A percentile compares a stretch with the other conserved stretches of the same genome.
Conservation (phyloP, 2,113 vertebrate species). For the Scartelaos histophorus region DNA sequence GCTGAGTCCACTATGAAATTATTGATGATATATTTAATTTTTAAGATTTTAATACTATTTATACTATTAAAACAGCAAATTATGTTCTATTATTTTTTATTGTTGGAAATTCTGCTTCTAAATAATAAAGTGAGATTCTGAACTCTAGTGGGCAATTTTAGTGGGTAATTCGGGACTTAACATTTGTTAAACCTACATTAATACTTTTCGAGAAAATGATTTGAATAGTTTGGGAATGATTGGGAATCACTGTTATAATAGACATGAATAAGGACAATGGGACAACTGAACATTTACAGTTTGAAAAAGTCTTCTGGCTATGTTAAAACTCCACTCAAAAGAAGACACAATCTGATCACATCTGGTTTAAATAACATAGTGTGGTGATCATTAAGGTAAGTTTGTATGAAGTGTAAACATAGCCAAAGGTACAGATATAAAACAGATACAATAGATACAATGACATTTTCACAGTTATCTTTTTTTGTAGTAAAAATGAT, state of each 20-base stretch:
- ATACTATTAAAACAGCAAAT: too few relatives aligned
- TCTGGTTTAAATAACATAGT: not conserved
- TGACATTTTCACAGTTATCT: not conserved
- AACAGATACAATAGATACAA: not conserved
- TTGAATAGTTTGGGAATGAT: not conserved
- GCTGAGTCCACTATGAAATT: too few relatives aligned
- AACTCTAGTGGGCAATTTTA: too few relatives aligned
- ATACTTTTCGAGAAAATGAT: too few relatives aligned
- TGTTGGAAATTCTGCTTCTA: too few relatives aligned
- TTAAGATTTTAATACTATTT: too few relatives aligned
- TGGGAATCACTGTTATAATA: not conserved
- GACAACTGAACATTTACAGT: not conserved
- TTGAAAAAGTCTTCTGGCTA: not conserved
- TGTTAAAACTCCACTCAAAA: not conserved
- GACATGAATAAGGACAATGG: too few relatives aligned
- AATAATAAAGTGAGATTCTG: too few relatives aligned
- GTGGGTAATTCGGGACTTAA: too few relatives aligned
- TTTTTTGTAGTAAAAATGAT: not conserved
- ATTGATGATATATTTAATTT: too few relatives aligned
- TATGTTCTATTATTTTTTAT: too few relatives aligned
- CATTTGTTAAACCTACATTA: too few relatives aligned
- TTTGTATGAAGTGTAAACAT: not conserved
- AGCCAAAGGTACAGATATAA: not conserved
- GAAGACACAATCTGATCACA: not conserved
- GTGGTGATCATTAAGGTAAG: not conserved